These are phyloP conservation scores for Nannospalax galili DNA, from an alignment of 2,113 vertebrate genomes.

Conservation along the genomic window DNA sequence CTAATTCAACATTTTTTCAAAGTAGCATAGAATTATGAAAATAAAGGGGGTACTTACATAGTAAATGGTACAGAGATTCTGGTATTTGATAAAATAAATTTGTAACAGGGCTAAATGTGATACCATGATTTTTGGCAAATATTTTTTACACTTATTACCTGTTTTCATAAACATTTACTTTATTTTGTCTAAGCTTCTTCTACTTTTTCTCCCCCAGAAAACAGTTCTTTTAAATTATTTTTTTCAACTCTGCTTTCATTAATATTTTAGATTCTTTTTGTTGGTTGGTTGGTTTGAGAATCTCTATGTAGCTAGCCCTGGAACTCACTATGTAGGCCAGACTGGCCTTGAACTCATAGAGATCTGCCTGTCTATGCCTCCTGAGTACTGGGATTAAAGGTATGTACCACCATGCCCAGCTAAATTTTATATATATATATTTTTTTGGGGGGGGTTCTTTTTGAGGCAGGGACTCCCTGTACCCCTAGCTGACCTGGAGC, in stretches of 20 bases:
- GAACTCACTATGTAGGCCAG: too few species aligned
- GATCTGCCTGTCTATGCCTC: too few species aligned
- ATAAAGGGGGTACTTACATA: neutral
- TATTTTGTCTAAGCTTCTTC: neutral
- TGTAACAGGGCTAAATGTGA: neutral
- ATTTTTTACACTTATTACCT: neutral
- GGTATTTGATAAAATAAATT: neutral
- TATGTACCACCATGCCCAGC: too few species aligned
- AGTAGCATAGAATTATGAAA: conserved; percentile 38
- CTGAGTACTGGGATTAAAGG: too few species aligned
- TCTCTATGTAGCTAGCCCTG: too few species aligned
- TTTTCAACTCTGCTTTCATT: conserved; percentile 14
- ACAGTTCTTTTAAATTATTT: neutral
- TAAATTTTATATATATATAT: neutral
- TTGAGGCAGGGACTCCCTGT: too few species aligned
- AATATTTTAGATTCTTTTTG: neutral
- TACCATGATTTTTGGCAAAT: neutral
- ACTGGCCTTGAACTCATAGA: too few species aligned
- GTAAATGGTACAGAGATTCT: neutral
- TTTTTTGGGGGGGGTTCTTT: too few species aligned
- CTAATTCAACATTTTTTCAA: conserved; percentile 1
- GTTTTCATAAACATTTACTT: neutral
- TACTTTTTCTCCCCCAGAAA: neutral
- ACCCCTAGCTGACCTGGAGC: too few species aligned
- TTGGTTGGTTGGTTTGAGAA: neutral